phyloP scores from a whole-genome alignment of 2,113 vertebrate species.

The Bambusicola thoracicus region DNA sequence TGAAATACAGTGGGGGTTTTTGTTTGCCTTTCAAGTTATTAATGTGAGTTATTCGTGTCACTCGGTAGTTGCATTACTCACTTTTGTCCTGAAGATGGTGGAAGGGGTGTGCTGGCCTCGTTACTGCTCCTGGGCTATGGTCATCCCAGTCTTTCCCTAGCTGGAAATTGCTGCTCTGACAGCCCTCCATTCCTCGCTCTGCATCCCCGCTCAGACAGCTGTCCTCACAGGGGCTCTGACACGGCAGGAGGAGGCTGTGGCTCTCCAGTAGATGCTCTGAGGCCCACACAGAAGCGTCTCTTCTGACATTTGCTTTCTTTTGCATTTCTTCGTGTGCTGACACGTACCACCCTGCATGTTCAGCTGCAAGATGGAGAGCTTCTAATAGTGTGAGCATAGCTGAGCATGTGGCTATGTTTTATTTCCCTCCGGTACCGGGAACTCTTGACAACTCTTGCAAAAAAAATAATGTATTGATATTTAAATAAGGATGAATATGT shows the following conservation, averaged over 20 bases:
- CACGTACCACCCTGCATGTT: conserved; percentile 39
- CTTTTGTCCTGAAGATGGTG: background rate
- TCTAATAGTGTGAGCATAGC: conserved; percentile 26
- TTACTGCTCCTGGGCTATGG: background rate
- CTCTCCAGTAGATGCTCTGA: background rate
- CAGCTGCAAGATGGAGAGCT: conserved; percentile 52
- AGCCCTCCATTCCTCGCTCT: fast-evolving
- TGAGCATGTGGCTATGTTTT: conserved; percentile 53
- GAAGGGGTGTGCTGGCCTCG: background rate
- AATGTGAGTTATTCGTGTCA: background rate
- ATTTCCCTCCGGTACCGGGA: conserved; percentile 23
- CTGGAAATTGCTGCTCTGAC: background rate
- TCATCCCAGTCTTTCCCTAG: background rate
- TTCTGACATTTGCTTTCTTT: conserved; percentile 26
- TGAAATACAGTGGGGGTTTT: background rate
- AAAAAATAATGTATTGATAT: conserved; percentile 14
- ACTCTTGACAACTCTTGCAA: conserved; percentile 30
- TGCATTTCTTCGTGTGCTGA: background rate
- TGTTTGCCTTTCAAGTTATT: background rate
- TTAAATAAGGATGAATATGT: conserved; percentile 55
- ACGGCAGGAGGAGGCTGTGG: background rate
- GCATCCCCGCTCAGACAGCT: conserved; percentile 1
- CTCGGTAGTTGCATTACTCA: background rate
- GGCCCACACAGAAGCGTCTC: background rate
- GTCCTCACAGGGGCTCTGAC: background rate